These are phyloP conservation scores for Dendrolimus punctatus DNA, from an alignment of 1,140 invertebrate species.

Conservation along the genomic window DNA sequence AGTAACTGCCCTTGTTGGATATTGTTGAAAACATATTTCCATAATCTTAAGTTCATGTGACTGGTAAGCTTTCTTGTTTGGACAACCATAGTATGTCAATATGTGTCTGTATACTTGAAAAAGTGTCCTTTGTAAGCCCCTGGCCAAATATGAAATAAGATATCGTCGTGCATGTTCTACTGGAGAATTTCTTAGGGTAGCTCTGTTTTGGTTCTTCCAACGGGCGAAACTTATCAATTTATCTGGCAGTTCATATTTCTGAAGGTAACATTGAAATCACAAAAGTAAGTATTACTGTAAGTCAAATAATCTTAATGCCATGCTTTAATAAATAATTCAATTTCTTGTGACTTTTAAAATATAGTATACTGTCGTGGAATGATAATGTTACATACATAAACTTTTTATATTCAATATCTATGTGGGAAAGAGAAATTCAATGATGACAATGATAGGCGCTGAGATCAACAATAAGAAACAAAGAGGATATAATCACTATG, in stretches of 20 bases:
- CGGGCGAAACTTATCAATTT: conserved; percentile 40
- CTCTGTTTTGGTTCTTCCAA: conserved; percentile 41
- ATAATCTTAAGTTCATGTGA: conserved; percentile 45
- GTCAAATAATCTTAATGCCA: too few relatives aligned
- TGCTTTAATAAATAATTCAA: too few relatives aligned
- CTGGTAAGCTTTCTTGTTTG: conserved; percentile 31
- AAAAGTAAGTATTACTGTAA: too few relatives aligned
- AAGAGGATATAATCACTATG: too few relatives aligned
- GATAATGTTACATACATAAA: too few relatives aligned
- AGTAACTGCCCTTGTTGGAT: conserved; percentile 29
- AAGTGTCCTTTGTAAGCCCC: conserved; percentile 37
- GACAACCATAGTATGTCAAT: conserved; percentile 24
- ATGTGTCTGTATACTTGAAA: conserved; percentile 46
- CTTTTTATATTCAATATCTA: background rate
- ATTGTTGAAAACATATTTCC: conserved; percentile 38
- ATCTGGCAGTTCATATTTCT: conserved; percentile 41
- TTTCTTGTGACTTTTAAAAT: too few relatives aligned
- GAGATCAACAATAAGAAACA: too few relatives aligned
- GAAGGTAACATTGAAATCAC: conserved; percentile 9
- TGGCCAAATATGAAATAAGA: conserved; percentile 40
- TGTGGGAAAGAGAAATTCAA: too few relatives aligned
- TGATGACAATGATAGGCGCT: background rate
- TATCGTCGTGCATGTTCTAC: conserved; percentile 38
- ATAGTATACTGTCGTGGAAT: background rate
- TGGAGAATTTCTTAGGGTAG: conserved; percentile 18